Evolutionary conservation across 2,797 vertebrate species (phyloP), one percentile per base, ranked within the genome.

Genomic region (Pseudochromis fuscus): DNA sequence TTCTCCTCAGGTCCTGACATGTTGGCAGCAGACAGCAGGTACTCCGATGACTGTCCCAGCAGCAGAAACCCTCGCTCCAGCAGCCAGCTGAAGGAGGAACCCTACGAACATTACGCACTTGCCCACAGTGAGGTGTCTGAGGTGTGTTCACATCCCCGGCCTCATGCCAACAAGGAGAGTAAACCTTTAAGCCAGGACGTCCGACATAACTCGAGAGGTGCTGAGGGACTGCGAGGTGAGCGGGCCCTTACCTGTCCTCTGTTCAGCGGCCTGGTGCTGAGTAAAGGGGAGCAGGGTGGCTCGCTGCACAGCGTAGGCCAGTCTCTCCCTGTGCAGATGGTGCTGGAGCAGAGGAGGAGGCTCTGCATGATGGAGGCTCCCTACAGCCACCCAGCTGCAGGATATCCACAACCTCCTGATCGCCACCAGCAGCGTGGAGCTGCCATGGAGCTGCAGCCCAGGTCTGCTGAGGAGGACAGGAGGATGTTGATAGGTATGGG

Each of bases 311-410:
- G 88, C 15, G 63, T 93, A 18, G 81, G 85, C 67, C 94, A 94
- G 55, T 87, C 94, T 53, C 75, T 95, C 48, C 94, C 95, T 6
- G 68, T 93, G 85, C 93, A 94, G 70, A 77, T 94, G 12, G 89
- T 87, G 3, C 92, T 95, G 30, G 94, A 96, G 88, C 95, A 94
- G 75, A 85, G 93, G 35, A 87, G 92, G 61, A 93, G 94, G 87
- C 84, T 94, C 70, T 92, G 93, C 3, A 81, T 89, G 90, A 93
- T 91, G 53, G 95, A 95, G 15, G 80, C 93, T 21, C 93, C 90
- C 24, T 93, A 92, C 0, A 84, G 88, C 31, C 90, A 80, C 42
- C n/a, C 75, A 23, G 78, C 89, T 49, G 83, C 86, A 0, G 25
- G 77, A 0, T 73, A 84, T 27, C 72, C 72, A 5, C 82, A 81